These are phyloP conservation scores for Seladonia tumulorum DNA, from an alignment of 2,888 invertebrate species.

Conservation along the genomic window DNA sequence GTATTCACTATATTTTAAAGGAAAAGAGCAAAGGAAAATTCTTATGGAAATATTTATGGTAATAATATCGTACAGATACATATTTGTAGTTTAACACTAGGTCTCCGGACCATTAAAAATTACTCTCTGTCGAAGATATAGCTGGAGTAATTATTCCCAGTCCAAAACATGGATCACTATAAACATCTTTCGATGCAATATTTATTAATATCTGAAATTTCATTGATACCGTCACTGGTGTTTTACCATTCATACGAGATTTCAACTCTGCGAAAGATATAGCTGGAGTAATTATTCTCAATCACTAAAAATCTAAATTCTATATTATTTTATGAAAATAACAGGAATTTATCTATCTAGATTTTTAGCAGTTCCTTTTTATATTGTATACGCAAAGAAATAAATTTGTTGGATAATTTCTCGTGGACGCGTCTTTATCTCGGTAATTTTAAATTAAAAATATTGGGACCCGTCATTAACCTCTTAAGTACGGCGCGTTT, in stretches of 20 bases:
- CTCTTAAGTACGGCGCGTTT: no score
- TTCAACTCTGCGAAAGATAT: constrained; percentile 90
- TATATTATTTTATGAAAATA: no score
- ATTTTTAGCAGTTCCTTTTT: no score
- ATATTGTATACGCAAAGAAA: no score
- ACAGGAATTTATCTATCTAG: no score
- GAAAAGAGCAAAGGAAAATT: not conserved
- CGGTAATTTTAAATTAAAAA: no score
- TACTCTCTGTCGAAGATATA: constrained; percentile 88
- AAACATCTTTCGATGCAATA: constrained; percentile 84
- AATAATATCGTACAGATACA: not conserved
- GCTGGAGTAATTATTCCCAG: constrained; percentile 90
- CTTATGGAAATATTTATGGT: no score
- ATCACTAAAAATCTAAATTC: constrained; percentile 77
- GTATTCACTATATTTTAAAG: not conserved
- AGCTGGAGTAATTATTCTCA: constrained; percentile 90
- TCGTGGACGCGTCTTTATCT: no score
- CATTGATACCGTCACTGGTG: constrained; percentile 89
- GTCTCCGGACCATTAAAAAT: no score
- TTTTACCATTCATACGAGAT: constrained; percentile 91
- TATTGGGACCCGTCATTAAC: no score
- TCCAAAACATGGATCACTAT: constrained; percentile 91
- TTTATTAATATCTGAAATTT: constrained; percentile 89
- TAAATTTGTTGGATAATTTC: no score
- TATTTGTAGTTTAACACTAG: not conserved